Evolutionary conservation across 2,113 vertebrate genomes (phyloP), one percentile per base, ranked within the genome.

Genomic region (Nycticorax nycticorax): DNA sequence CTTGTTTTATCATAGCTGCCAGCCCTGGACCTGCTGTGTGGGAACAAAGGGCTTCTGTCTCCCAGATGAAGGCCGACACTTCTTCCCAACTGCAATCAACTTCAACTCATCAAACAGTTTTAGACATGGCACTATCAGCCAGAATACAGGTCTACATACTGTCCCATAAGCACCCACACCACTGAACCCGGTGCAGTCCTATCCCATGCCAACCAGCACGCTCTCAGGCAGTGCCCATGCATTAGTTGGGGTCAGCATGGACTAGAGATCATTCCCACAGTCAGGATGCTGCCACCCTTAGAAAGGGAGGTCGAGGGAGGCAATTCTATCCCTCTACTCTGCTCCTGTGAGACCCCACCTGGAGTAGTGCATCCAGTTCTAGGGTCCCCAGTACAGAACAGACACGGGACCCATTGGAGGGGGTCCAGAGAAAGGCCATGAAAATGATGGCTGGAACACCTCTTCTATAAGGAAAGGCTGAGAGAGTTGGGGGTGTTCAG

Each of bases 161-260:
- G 33, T 63, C 62, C 67, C 41, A 2, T 6, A 47, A 41, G 55
- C 60, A 74, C 18, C 32, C 18, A 9, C 14, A 43, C 27, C 53
- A 28, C 83, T 57, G 47, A 55, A 60, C 4, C 21, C 45, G 72
- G 39, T 4, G 1, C 16, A 19, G 52, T 27, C 59, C 45, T 48
- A 21, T 13, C 64, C 53, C 35, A 41, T 0, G 2, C 17, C 55
- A 45, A 26, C 32, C 55, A 63, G 41, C 0, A 0, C 64, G 37
- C 43, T 26, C 60, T 41, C 33, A 60, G 66, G 53, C 45, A 59
- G 32, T 20, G 14, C 20, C 47, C 20, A 22, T 26, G 23, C 14
- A 53, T 27, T 53, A 77, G 10, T 0, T 20, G 32, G 41, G 48
- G 30, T 75, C 68, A 60, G 27, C 50, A 53, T 1, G 5, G 53